phyloP scores from a whole-genome alignment of 1,140 invertebrate genomes.

The Teleopsis dalmanni region DNA sequence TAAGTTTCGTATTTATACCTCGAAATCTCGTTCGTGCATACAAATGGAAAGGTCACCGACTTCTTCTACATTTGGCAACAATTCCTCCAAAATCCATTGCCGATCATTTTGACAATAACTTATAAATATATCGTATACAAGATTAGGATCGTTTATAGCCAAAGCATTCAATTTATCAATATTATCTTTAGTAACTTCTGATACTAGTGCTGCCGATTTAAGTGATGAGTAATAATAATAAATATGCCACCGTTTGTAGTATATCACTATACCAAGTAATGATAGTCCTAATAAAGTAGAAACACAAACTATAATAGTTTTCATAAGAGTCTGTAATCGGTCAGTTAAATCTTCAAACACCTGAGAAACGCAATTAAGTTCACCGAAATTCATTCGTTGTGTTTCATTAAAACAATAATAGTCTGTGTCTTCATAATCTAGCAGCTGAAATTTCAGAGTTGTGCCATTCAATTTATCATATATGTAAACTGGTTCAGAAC shows the following conservation, averaged over 20 bases:
- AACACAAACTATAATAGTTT: conserved; percentile 20
- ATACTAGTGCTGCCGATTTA: conserved; percentile 46
- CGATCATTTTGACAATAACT: conserved; percentile 56
- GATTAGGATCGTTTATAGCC: conserved; percentile 18
- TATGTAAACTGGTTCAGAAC: conserved; percentile 8
- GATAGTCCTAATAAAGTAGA: conserved; percentile 29
- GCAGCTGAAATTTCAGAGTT: conserved; percentile 29
- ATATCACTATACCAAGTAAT: conserved; percentile 34
- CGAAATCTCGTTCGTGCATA: conserved; percentile 57
- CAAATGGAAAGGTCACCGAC: conserved; percentile 51
- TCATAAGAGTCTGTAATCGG: conserved; percentile 18
- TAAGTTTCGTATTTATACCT: conserved; percentile 36
- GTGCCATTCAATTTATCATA: conserved; percentile 11
- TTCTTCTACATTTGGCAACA: conserved; percentile 53
- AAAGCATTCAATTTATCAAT: conserved; percentile 20
- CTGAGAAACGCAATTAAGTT: conserved; percentile 21
- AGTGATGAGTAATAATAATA: conserved; percentile 52
- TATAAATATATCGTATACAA: conserved; percentile 54
- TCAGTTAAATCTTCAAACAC: conserved; percentile 5
- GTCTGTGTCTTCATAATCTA: conserved; percentile 33
- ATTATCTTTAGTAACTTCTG: conserved; percentile 24
- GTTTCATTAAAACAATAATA: conserved; percentile 42
- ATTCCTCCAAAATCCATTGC: conserved; percentile 51
- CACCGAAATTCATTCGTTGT: conserved; percentile 22
- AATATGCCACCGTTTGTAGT: conserved; percentile 47